phyloP scores from a whole-genome alignment of 2,797 vertebrate species.

The Crypturellus tataupa region DNA sequence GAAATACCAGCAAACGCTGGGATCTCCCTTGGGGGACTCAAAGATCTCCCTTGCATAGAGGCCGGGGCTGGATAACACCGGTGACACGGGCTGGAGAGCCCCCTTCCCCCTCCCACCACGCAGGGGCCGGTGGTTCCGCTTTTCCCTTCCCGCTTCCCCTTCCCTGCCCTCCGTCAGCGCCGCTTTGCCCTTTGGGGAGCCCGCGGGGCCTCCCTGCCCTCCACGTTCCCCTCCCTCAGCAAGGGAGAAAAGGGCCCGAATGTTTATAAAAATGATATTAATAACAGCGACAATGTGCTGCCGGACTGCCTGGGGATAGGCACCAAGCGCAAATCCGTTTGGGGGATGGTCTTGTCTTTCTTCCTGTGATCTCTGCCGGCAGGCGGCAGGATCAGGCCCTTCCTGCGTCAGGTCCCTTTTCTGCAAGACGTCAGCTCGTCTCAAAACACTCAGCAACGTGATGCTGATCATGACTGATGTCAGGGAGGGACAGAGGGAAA shows the following conservation, averaged over 20 bases:
- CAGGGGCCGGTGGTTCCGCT: neutral
- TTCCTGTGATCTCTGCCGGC: neutral
- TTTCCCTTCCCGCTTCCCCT: slow-evolving; percentile 29
- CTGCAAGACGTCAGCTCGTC: neutral
- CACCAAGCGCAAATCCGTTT: neutral
- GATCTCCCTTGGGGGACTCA: too few relatives aligned
- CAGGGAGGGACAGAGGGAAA: neutral
- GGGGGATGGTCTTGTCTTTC: neutral
- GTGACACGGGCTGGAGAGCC: neutral
- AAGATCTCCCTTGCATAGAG: too few relatives aligned
- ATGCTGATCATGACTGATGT: neutral
- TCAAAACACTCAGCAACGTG: neutral
- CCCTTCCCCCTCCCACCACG: rapidly evolving
- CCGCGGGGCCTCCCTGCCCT: neutral
- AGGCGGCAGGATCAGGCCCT: neutral
- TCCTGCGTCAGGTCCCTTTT: neutral
- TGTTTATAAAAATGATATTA: neutral
- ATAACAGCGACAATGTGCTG: neutral
- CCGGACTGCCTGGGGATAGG: neutral
- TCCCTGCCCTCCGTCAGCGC: neutral
- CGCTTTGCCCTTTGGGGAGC: neutral
- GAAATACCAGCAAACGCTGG: neutral
- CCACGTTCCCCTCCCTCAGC: neutral
- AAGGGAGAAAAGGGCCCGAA: neutral
- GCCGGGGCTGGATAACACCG: neutral